phyloP scores from a whole-genome alignment of 1,140 invertebrate species.

The Protaetia brevitarsis region DNA sequence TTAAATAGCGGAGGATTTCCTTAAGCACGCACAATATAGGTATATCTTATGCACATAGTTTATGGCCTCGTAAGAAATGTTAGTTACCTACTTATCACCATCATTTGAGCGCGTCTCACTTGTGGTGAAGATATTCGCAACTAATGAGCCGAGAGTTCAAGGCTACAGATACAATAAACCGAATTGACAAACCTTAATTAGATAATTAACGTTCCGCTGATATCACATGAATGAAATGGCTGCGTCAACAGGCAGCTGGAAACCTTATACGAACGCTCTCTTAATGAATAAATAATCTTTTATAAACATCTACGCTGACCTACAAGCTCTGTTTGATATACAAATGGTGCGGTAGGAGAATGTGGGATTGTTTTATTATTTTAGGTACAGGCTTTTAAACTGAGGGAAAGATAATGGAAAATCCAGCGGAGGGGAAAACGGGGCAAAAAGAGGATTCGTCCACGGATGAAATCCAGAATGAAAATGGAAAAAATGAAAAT shows the following conservation, averaged over 20 bases:
- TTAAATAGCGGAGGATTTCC: too few species aligned
- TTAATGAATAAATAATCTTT: neutral
- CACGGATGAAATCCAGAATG: neutral
- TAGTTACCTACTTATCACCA: too few species aligned
- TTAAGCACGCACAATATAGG: too few species aligned
- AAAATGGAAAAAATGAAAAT: neutral
- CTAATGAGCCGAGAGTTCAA: conserved; percentile 8
- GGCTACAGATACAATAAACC: neutral
- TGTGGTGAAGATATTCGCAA: conserved; percentile 5
- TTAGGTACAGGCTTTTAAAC: too few species aligned
- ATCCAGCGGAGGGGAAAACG: neutral
- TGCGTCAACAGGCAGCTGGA: neutral
- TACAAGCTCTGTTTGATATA: neutral
- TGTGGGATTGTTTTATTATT: too few species aligned
- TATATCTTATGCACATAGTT: too few species aligned
- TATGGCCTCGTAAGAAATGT: too few species aligned
- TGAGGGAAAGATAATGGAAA: neutral
- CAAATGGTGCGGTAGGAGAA: neutral
- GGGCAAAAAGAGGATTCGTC: neutral
- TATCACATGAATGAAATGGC: conserved; percentile 2
- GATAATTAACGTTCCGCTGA: neutral
- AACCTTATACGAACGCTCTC: neutral
- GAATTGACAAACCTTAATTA: conserved; percentile 4
- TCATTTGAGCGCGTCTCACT: too few species aligned
- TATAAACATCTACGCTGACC: neutral